These are phyloP conservation scores for Chrysopilus asiliformis DNA, from an alignment of 2,888 invertebrate species.

Conservation along the genomic window DNA sequence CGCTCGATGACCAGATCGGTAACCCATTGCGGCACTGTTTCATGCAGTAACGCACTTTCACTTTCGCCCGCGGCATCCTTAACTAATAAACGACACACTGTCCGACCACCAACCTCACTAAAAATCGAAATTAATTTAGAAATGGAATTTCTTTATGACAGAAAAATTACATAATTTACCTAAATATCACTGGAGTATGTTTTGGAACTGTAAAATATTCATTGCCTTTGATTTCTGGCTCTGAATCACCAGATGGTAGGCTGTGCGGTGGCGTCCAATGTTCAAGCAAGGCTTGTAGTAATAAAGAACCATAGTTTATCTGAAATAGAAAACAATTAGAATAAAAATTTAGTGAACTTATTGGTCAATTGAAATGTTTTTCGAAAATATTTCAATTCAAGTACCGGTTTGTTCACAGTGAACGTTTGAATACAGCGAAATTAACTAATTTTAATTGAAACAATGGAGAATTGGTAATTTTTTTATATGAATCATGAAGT, in stretches of 20 bases:
- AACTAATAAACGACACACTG: conserved; percentile 76
- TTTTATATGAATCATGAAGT: too few species aligned
- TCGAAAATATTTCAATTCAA: too few species aligned
- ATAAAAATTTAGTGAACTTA: neutral
- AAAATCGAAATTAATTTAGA: conserved; percentile 8
- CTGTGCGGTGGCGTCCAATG: conserved; percentile 75
- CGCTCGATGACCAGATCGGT: conserved; percentile 88
- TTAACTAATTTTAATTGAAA: too few species aligned
- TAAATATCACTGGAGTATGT: conserved; percentile 93
- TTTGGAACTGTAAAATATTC: conserved; percentile 82
- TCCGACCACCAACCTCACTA: conserved; percentile 92
- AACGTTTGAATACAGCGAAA: too few species aligned
- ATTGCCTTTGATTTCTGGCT: conserved; percentile 59
- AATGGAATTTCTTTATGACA: conserved; percentile 11
- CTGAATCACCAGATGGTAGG: conserved; percentile 48
- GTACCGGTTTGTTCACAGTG: too few species aligned
- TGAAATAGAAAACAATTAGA: conserved; percentile 21
- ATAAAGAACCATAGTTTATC: conserved; percentile 90
- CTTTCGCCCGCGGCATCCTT: conserved; percentile 91
- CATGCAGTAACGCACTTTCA: conserved; percentile 79
- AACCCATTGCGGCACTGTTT: conserved; percentile 93
- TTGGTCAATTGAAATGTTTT: too few species aligned
- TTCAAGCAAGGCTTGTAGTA: conserved; percentile 88
- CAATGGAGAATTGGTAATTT: too few species aligned
- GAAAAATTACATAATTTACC: conserved; percentile 37